Percentiles rank a stretch among this genome's conserved stretches.
Evolutionary conservation across 2,797 vertebrate species (phyloP).

Genomic region (Tokudaia muenninki): DNA sequence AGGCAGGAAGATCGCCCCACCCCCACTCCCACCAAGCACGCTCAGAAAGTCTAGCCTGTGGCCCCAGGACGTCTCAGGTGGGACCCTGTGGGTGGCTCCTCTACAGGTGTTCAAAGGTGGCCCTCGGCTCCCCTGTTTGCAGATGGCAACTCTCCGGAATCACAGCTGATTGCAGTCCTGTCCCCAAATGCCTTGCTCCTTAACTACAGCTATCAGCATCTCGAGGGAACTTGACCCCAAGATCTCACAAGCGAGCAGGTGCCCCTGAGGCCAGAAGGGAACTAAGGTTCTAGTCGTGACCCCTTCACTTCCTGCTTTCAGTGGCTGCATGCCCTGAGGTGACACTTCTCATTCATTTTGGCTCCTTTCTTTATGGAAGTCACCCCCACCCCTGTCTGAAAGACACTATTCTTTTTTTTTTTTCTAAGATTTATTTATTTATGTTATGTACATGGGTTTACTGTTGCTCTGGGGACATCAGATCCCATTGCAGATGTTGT

Average conservation of each 20-base stretch:
- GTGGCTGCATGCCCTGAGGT: background rate
- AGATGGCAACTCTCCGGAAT: rapidly evolving
- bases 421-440: too few species aligned
- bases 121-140: background rate
- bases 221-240: background rate
- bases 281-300: background rate
- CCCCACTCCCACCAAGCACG: too few species aligned
- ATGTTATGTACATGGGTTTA: too few species aligned
- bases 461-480: too few species aligned
- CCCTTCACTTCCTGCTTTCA: background rate
- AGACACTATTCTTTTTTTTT: background rate
- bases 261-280: background rate
- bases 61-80: background rate
- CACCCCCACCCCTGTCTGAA: background rate
- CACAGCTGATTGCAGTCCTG: background rate
- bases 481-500: too few species aligned
- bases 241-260: background rate
- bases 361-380: background rate
- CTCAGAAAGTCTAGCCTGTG: background rate
- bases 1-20: too few species aligned
- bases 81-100: background rate
- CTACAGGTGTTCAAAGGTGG: background rate
- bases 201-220: background rate
- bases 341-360: background rate
- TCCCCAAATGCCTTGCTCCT: too few species aligned